Base-by-base conservation (phyloP, 2,113 vertebrate species). In the Varanus salvator region DNA sequence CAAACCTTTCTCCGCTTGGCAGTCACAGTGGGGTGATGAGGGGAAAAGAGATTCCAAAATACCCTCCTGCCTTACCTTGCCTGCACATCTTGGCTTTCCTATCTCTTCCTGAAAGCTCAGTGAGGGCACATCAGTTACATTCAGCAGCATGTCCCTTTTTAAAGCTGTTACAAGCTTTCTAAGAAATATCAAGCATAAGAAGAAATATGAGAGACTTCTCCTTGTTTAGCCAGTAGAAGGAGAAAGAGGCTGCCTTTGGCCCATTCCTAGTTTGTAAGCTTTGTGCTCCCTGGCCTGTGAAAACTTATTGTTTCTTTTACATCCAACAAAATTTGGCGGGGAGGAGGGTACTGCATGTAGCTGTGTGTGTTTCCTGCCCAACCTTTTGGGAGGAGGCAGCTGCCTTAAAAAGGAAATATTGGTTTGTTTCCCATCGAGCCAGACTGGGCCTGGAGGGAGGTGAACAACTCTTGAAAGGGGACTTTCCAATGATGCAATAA, bases 21-120 rank as follows among this genome's bases (percentile, higher is more conserved):
- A 84, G 0, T 83, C 57, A 6, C 1, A 0, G 4, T 0, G 0
- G 86, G 71, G 44, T 0, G 76, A 89, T 71, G 27, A n/a, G 52
- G 50, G 69, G 89, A 85, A 84, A 38, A 1, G 14, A 82, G 12
- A 6, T 38, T 23, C 48, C 88, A 11, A 29, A 89, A 25, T 0
- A 0, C 86, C 89, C 81, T 2, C 78, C 86, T 78, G 91, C 82
- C 89, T 87, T 38, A 76, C 25, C 91, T 71, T 8, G 91, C 91
- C 54, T 54, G 1, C 23, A 72, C 1, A 3, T 64, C 91, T 68
- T 74, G 92, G 80, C 90, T 95, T 93, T 90, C 92, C 93, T 92
- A 93, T 92, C 92, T 89, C 93, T 90, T 60, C 69, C 2, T 92
- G 91, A 93, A 92, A 90, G 1, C 88, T 82, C 91, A 1, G 90